Evolutionary conservation across 2,888 invertebrate genomes (phyloP).

Genomic region (Drepanosiphum platanoidis): DNA sequence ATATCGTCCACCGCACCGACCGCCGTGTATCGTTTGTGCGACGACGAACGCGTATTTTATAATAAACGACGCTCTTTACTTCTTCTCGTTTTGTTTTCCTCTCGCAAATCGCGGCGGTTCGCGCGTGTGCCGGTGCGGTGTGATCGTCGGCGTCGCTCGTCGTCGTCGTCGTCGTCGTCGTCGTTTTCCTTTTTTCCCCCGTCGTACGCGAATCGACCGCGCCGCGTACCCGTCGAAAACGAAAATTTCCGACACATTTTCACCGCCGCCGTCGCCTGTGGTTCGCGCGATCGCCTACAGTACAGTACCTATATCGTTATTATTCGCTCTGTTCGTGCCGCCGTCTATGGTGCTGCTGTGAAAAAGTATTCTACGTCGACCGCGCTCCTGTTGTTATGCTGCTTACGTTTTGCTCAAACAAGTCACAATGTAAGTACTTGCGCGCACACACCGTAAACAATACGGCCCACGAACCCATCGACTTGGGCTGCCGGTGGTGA

Average conservation of each 20-base stretch:
- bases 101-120: background rate
- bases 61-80: background rate
- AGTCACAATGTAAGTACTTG: conserved; percentile 42
- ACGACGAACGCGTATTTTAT: no score
- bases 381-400: conserved; percentile 43
- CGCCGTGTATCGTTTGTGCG: no score
- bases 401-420: conserved; percentile 43
- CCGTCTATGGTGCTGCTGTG: background rate
- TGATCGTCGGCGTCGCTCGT: background rate
- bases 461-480: background rate
- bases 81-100: background rate
- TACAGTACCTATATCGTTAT: no score
- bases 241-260: background rate
- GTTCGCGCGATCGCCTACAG: no score
- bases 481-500: background rate
- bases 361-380: background rate
- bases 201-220: background rate
- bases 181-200: background rate
- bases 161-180: no score
- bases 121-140: no score
- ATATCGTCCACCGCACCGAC: background rate
- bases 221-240: background rate
- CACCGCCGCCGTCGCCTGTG: background rate
- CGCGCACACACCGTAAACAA: no score
- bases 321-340: background rate